A percentile compares a stretch with the other conserved stretches of the same genome.
Evolutionary conservation across 2,888 invertebrate genomes (phyloP).

Genomic region (Autographa pulchrina): DNA sequence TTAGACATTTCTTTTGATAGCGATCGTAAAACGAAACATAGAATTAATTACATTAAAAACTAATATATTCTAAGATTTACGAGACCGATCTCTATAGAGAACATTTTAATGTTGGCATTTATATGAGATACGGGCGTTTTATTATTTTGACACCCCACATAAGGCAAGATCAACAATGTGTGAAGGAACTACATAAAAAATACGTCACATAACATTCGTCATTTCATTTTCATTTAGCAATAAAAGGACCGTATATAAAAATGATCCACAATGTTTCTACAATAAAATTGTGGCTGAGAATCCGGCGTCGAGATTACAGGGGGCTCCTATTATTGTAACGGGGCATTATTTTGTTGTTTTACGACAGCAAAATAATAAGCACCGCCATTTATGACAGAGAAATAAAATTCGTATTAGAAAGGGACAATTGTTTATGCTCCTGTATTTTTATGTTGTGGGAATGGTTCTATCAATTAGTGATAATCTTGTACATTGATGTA

Average conservation of each 20-base stretch:
- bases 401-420: conserved; percentile 80
- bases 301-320: conserved; percentile 76
- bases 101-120: background rate
- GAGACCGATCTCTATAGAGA: background rate
- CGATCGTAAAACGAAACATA: conserved; percentile 15
- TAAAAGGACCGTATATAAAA: conserved; percentile 81
- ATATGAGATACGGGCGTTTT: background rate
- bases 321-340: conserved; percentile 80
- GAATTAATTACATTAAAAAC: conserved; percentile 38
- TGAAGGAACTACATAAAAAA: conserved; percentile 56
- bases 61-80: background rate
- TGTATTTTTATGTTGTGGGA: conserved; percentile 10
- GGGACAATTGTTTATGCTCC: conserved; percentile 62
- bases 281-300: conserved; percentile 77
- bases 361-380: conserved; percentile 87
- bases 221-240: conserved; percentile 73
- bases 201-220: conserved; percentile 51
- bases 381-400: conserved; percentile 78
- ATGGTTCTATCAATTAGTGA: conserved; percentile 35
- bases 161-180: conserved; percentile 26
- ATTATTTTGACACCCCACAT: background rate
- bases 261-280: conserved; percentile 78
- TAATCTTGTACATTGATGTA: background rate
- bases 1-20: conserved; percentile 39
- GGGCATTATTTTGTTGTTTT: conserved; percentile 86